Conservation (phyloP, 2,797 vertebrate species). For the Cygnus olor region DNA sequence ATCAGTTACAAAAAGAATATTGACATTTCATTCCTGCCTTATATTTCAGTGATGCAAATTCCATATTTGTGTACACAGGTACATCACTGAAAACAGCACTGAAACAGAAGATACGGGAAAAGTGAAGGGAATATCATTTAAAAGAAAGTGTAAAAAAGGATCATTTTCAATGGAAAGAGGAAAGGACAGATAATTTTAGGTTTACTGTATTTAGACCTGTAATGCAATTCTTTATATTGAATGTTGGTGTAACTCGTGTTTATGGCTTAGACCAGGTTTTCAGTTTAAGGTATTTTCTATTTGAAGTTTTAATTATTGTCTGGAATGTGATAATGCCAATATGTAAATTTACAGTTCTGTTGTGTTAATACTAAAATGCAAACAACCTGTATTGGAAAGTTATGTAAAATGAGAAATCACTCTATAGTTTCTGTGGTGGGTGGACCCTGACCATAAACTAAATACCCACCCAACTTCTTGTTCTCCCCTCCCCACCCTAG, state of each 20-base stretch:
- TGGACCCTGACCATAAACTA: neutral
- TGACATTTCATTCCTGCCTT: conserved; percentile 34
- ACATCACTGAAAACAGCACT: neutral
- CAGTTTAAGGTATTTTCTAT: neutral
- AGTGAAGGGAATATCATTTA: neutral
- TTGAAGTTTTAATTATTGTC: neutral
- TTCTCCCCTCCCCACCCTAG: accelerated
- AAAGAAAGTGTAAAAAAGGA: neutral
- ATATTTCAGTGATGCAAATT: conserved; percentile 38
- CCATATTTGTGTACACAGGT: neutral
- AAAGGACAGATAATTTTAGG: neutral
- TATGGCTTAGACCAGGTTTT: neutral
- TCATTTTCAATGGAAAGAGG: neutral
- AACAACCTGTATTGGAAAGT: neutral
- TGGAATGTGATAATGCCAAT: neutral
- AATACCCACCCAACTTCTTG: neutral
- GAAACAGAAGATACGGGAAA: neutral
- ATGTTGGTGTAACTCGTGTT: neutral
- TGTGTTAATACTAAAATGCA: neutral
- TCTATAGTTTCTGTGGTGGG: neutral
- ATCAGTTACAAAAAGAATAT: neutral
- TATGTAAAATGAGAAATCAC: neutral
- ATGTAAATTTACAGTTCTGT: neutral
- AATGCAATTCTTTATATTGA: neutral
- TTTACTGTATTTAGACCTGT: neutral